Evolutionary conservation across 2,797 vertebrate genomes (phyloP).

Genomic region (Arctocebus calabarensis): DNA sequence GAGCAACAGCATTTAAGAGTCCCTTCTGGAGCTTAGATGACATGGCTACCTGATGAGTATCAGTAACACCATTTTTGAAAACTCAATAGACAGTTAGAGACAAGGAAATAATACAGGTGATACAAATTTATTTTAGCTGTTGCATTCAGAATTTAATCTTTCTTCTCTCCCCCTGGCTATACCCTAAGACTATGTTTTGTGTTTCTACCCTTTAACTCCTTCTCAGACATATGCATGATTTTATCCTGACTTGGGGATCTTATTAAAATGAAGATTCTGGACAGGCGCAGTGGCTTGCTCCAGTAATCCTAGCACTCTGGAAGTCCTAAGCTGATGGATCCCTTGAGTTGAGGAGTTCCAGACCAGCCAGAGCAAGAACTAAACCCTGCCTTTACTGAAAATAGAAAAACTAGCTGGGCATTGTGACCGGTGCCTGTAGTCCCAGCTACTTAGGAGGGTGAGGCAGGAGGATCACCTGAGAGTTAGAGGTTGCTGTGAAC

Average conservation of each 20-base stretch:
- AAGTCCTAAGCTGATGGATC: no score
- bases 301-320: no score
- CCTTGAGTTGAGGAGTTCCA: no score
- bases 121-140: neutral
- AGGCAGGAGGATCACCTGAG: no score
- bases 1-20: neutral
- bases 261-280: neutral
- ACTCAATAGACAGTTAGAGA: neutral
- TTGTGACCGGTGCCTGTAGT: no score
- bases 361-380: no score
- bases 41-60: neutral
- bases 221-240: neutral
- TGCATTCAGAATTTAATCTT: slow-evolving; percentile 13
- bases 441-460: no score
- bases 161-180: neutral
- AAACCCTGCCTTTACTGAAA: no score
- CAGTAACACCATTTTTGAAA: neutral
- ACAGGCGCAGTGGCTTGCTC: no score
- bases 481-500: no score
- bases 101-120: neutral
- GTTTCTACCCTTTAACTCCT: neutral
- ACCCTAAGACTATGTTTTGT: neutral
- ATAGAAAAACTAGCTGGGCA: no score
- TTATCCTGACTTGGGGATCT: neutral
- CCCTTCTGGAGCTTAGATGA: neutral